Conservation (phyloP, 2,113 vertebrate genomes). For the Dunckerocampus dactyliophorus region DNA sequence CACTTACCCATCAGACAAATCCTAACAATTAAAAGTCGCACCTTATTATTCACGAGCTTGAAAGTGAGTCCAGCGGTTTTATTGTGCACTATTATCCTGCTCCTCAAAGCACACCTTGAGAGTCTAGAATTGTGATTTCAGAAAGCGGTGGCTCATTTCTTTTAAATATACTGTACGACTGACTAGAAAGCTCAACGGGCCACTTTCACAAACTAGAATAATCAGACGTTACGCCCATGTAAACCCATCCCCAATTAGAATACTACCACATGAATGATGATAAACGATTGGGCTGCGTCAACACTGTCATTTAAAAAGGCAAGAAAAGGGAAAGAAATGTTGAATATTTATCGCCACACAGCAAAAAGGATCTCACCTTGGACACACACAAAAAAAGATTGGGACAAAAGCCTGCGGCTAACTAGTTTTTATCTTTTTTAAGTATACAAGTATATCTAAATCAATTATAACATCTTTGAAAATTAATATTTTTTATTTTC, state of each 20-base stretch:
- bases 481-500: too few species aligned
- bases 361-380: too few species aligned
- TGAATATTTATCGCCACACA: too few species aligned
- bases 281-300: constrained; percentile 7
- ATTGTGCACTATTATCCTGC: constrained; percentile 18
- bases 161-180: constrained; percentile 10
- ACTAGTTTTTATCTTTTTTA: too few species aligned
- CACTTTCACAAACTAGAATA: constrained; percentile 27
- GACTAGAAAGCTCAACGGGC: not conserved
- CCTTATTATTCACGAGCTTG: constrained; percentile 14
- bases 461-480: too few species aligned
- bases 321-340: constrained; percentile 14
- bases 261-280: too few species aligned
- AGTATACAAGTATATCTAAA: too few species aligned
- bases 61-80: constrained; percentile 36
- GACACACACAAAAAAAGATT: too few species aligned
- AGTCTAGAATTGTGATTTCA: constrained; percentile 23
- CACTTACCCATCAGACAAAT: constrained; percentile 24
- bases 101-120: too few species aligned
- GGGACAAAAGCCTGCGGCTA: too few species aligned
- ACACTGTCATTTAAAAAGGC: constrained; percentile 10
- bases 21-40: not conserved
- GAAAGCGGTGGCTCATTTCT: constrained; percentile 24
- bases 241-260: not conserved
- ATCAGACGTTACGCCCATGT: not conserved